Evolutionary conservation across 2,113 vertebrate species (phyloP).

Genomic region (Cynopterus brachyotis): DNA sequence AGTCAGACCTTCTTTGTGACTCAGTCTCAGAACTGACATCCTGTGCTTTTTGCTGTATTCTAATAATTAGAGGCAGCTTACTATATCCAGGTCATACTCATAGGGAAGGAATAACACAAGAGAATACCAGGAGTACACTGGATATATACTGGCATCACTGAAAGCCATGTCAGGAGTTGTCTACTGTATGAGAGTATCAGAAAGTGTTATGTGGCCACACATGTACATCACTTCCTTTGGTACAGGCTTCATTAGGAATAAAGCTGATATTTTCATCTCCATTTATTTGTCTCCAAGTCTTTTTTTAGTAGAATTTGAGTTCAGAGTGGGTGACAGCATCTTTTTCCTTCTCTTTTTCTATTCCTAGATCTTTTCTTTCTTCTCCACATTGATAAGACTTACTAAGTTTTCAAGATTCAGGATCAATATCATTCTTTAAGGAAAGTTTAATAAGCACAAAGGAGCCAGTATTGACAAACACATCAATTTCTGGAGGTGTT

Average conservation of each 20-base stretch:
- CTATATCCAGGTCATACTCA: not conserved
- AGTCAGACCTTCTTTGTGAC: not conserved
- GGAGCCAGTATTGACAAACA: not conserved
- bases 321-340: not conserved
- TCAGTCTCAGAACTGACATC: not conserved
- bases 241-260: not conserved
- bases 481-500: not conserved
- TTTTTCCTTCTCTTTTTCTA: not conserved
- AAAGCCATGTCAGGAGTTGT: not conserved
- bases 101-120: not conserved
- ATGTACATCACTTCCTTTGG: not conserved
- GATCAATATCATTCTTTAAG: not conserved
- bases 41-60: not conserved
- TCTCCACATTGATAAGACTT: not conserved
- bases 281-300: not conserved
- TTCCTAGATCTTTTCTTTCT: not conserved
- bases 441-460: not conserved
- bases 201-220: not conserved
- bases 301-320: not conserved
- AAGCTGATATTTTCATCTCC: not conserved
- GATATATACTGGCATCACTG: not conserved
- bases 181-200: too few relatives aligned
- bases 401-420: not conserved
- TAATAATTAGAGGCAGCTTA: not conserved
- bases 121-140: not conserved